Conservation (phyloP, 2,797 vertebrate species). For the Coregonus ussuriensis region DNA sequence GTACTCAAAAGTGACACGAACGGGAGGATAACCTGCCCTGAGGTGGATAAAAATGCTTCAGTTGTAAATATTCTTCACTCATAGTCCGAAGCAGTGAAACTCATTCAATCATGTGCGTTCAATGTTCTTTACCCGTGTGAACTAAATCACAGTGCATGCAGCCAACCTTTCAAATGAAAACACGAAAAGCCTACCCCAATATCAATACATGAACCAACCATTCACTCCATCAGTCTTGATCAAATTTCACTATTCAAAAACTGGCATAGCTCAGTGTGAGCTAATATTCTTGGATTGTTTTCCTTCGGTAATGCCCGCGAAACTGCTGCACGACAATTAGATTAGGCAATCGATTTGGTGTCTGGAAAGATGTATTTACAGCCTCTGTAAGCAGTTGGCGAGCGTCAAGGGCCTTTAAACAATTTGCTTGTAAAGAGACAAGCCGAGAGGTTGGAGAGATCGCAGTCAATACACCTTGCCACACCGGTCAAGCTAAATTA, state of each 20-base stretch:
- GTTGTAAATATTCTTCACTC: not conserved
- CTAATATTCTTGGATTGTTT: not conserved
- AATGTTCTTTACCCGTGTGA: not conserved
- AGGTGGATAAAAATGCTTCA: not conserved
- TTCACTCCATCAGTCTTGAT: not conserved
- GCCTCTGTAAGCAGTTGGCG: conserved; percentile 67
- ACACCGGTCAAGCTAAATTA: conserved; percentile 52
- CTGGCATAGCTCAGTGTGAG: not conserved
- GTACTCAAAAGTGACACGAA: not conserved
- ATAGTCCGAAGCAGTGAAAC: not conserved
- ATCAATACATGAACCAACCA: conserved; percentile 1
- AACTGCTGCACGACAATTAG: conserved; percentile 65
- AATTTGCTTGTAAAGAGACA: conserved; percentile 66
- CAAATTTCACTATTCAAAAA: not conserved
- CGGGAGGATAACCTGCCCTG: not conserved
- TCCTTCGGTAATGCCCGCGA: conserved; percentile 58
- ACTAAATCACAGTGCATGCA: not conserved
- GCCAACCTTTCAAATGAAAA: not conserved
- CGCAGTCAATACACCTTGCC: conserved; percentile 51
- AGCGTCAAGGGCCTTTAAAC: conserved; percentile 70
- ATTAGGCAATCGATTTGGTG: conserved; percentile 67
- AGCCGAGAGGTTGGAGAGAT: conserved; percentile 56
- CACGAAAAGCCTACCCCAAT: not conserved
- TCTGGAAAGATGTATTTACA: conserved; percentile 71
- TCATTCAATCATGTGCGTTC: not conserved